Evolutionary conservation across 2,113 vertebrate genomes (phyloP).

Genomic region (Eidolon helvum): DNA sequence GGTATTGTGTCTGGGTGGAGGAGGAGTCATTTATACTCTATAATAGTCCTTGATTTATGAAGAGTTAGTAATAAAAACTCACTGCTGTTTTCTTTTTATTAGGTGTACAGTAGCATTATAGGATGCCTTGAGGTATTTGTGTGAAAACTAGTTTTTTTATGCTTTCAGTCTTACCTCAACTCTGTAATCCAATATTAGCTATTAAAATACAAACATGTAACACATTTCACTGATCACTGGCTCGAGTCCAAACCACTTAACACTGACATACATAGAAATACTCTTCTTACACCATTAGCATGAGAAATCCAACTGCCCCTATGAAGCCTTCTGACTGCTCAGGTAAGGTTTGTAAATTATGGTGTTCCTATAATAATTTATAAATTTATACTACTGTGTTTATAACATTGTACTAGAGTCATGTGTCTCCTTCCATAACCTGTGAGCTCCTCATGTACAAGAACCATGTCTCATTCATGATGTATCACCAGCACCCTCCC

Average conservation of each 20-base stretch:
- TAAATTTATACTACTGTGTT: not conserved
- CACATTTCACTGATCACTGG: not conserved
- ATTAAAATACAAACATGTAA: not conserved
- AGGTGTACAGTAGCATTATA: not conserved
- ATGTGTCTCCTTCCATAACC: not conserved
- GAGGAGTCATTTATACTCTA: not conserved
- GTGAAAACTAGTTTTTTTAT: constrained; percentile 1
- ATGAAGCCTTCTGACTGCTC: not conserved
- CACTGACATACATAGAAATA: not conserved
- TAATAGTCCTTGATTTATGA: not conserved
- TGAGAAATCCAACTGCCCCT: not conserved
- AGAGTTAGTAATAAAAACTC: not conserved
- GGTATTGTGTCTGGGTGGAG: not conserved
- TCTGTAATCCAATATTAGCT: not conserved
- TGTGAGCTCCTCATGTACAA: not conserved
- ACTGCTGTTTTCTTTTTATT: not conserved
- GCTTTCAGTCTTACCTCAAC: not conserved
- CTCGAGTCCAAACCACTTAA: not conserved
- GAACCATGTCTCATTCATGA: not conserved
- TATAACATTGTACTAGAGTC: not conserved
- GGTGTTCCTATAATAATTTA: not conserved
- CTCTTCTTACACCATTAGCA: not conserved
- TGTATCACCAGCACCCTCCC: not conserved
- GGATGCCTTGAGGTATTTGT: not conserved
- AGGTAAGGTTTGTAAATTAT: not conserved